These are phyloP conservation scores for Coenonympha arcania DNA, from an alignment of 2,888 invertebrate genomes.

Conservation along the genomic window DNA sequence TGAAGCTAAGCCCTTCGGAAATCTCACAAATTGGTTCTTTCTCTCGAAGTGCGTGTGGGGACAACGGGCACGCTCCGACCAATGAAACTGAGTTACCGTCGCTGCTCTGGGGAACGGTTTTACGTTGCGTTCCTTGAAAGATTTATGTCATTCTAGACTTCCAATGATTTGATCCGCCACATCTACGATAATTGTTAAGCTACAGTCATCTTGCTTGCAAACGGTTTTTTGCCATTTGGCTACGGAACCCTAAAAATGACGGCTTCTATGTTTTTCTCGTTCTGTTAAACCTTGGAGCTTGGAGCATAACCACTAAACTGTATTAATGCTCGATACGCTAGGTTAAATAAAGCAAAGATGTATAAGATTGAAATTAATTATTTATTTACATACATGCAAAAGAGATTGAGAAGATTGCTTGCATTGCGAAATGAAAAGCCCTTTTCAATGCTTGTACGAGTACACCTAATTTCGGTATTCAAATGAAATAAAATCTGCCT, in stretches of 20 bases:
- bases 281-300: too few species aligned
- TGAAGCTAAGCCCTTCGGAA: slow-evolving; percentile 73
- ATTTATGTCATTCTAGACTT: slow-evolving; percentile 53
- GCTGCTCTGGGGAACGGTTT: slow-evolving; percentile 59
- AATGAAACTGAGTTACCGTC: slow-evolving; percentile 62
- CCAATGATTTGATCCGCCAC: neutral
- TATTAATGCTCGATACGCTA: too few species aligned
- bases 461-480: slow-evolving; percentile 17
- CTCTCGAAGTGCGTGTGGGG: slow-evolving; percentile 66
- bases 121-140: slow-evolving; percentile 36
- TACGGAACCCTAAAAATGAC: too few species aligned
- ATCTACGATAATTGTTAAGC: too few species aligned
- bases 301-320: too few species aligned
- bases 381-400: too few species aligned
- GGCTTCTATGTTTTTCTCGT: too few species aligned
- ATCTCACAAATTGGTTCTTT: slow-evolving; percentile 70
- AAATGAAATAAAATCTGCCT: slow-evolving; percentile 22
- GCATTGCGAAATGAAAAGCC: slow-evolving; percentile 1
- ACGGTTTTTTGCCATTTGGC: too few species aligned
- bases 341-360: too few species aligned
- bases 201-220: too few species aligned
- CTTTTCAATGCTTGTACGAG: slow-evolving; percentile 1
- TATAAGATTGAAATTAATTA: too few species aligned
- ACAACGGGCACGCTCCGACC: slow-evolving; percentile 57
- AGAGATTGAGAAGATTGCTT: neutral